phyloP scores from a whole-genome alignment of 64 coral and sea anemone genomes.

The Montipora foliosa region DNA sequence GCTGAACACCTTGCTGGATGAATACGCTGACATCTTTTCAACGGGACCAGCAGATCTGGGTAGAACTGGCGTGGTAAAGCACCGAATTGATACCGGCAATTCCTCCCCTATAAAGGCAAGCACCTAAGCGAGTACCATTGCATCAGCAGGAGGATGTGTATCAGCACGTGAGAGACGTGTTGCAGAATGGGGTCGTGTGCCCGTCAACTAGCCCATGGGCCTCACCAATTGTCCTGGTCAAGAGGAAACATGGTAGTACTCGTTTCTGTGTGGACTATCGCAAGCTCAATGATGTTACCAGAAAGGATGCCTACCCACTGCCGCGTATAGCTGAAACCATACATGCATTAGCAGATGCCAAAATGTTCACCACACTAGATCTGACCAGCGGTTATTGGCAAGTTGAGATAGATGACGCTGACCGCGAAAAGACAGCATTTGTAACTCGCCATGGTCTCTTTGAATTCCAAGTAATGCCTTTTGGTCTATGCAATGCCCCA shows the following conservation, averaged over 20 bases:
- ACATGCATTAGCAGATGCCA: neutral
- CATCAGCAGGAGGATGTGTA: neutral
- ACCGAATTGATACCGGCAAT: constrained; percentile 50
- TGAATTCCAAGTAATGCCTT: constrained; percentile 34
- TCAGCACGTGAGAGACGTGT: constrained; percentile 26
- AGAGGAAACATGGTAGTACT: constrained; percentile 33
- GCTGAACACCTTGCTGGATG: neutral
- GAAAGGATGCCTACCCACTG: neutral
- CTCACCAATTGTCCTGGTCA: neutral
- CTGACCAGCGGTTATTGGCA: constrained; percentile 50
- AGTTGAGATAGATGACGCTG: neutral
- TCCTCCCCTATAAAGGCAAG: constrained; percentile 15
- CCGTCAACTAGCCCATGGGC: constrained; percentile 3
- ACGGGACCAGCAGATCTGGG: constrained; percentile 17
- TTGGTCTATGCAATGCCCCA: neutral
- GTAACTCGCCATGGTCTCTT: constrained; percentile 10
- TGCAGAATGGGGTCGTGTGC: neutral
- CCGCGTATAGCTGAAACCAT: neutral
- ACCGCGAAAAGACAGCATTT: constrained; percentile 25
- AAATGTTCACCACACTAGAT: constrained; percentile 7
- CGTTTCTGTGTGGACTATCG: constrained; percentile 10
- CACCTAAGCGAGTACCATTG: constrained; percentile 16
- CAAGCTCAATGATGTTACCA: neutral
- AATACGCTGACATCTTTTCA: neutral
- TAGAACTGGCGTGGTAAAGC: constrained; percentile 35